Percentiles rank a stretch among this genome's conserved stretches.
Evolutionary conservation across 2,888 invertebrate species (phyloP).

Genomic region (Pristionchus arcanus): DNA sequence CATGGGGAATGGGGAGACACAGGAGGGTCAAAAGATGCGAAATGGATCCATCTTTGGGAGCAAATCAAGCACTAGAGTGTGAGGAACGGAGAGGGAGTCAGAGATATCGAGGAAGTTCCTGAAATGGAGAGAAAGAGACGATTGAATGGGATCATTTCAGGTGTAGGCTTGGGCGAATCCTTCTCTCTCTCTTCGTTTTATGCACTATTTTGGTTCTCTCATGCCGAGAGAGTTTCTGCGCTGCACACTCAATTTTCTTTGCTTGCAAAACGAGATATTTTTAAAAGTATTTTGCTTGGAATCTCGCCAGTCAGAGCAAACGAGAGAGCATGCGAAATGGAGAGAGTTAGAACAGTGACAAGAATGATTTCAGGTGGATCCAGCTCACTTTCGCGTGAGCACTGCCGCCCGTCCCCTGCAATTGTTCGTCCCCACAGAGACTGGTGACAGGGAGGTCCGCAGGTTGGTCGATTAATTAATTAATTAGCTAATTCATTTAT

Average conservation of each 20-base stretch:
- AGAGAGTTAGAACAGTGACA: too few relatives aligned
- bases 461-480: background rate
- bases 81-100: background rate
- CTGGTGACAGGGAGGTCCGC: background rate
- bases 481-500: background rate
- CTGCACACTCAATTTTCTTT: too few relatives aligned
- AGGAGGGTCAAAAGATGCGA: background rate
- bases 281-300: too few relatives aligned
- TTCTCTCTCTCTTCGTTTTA: background rate
- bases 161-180: background rate
- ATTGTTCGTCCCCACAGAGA: background rate
- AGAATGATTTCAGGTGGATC: conserved; percentile 13
- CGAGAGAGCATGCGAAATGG: background rate
- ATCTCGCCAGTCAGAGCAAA: too few relatives aligned
- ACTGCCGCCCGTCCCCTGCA: conserved; percentile 10
- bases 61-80: background rate
- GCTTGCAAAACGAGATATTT: too few relatives aligned
- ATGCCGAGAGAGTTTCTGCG: too few relatives aligned
- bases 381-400: conserved; percentile 46
- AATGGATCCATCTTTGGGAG: background rate
- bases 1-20: too few relatives aligned
- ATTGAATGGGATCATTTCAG: background rate
- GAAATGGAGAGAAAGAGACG: background rate
- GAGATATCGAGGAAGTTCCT: too few relatives aligned
- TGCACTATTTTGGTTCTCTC: background rate